Base-by-base conservation (phyloP, 2,113 vertebrate genomes). In the Meleagris gallopavo region DNA sequence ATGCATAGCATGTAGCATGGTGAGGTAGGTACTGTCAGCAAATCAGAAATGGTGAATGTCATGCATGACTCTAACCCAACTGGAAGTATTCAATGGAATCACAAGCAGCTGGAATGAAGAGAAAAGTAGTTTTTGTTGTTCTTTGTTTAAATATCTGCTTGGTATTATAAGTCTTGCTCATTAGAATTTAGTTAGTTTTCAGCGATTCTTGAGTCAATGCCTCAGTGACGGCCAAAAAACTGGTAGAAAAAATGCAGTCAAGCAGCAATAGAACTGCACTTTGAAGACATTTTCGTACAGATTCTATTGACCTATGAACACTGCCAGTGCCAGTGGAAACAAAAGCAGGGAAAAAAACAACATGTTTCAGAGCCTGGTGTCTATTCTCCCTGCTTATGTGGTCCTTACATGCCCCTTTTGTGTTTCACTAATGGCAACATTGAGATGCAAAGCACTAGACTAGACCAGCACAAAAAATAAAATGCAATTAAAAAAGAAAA, bases 281-380 rank as follows among this genome's bases (percentile, higher is more conserved):
- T 92, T 87, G 83, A 91, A 94, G 85, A 77, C 40, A 7, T 91
- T 94, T 96, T 88, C 76, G 71, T 95, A 40, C 83, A 91, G 36
- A 48, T n/a, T 83, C 52, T 77, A 2, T 46, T 57, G 77, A 73
- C 46, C 83, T 92, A 71, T 2, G 30, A 91, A 74, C 82, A 57
- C 41, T 92, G 72, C 24, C 69, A 89, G 18, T 62, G 64, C 70
- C 89, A 82, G 20, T 36, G 81, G 64, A 93, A 73, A 95, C 71
- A 96, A 97, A 95, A 85, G 89, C 65, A 41, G 22, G 8, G 25
- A 15, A 43, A 83, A 21, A 38, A 6, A 1, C 5, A 4, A 24
- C 25, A 54, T n/a, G 48, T 75, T 91, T 96, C 89, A 85, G 74
- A 81, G 69, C 25, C 80, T 72, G 50, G 54, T 93, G 71, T 66